Evolutionary conservation across 2,888 invertebrate genomes (phyloP), one percentile per base, ranked within the genome.

Genomic region (Drosophila setosimentum): DNA sequence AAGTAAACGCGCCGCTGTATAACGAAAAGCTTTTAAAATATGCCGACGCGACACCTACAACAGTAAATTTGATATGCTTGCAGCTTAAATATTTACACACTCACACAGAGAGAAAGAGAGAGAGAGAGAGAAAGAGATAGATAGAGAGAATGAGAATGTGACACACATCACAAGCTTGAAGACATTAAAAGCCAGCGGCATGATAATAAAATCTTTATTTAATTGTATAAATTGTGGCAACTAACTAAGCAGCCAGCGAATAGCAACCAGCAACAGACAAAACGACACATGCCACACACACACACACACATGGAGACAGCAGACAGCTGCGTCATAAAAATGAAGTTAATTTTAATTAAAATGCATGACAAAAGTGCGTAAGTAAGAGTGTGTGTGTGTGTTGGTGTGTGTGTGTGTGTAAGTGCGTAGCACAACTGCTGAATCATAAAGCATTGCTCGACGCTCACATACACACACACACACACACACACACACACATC

Each of bases 1-100:
- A 84, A 90, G 90, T 84, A 90, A 90, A 90, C 89, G 77, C 64
- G 57, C 30, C 57, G 54, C 68, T 79, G 83, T 86, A 76, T 78
- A 91, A 85, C 83, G 83, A 90, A 87, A 89, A 86, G 91, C 91
- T 91, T 91, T 91, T 91, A 90, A 91, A 91, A 91, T 91, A 91
- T 91, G 90, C 91, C 90, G 91, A 91, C 91, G 90, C 91, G 83
- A 91, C 90, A 91, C 91, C 91, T 91, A 81, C 80, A 72, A 68
- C 77, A 82, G 87, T 85, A 82, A 82, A 91, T 87, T 82, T 83
- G 79, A 87, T 87, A 79, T 83, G 81, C 82, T 83, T 77, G 74
- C 80, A 90, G 87, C 87, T 90, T 89, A 91, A 91, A 90, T 90
- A 91, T 90, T 90, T 90, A 89, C 87, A 81, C 73, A 76, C 82